phyloP scores from a whole-genome alignment of 2,113 vertebrate genomes.

The Ursus arctos region DNA sequence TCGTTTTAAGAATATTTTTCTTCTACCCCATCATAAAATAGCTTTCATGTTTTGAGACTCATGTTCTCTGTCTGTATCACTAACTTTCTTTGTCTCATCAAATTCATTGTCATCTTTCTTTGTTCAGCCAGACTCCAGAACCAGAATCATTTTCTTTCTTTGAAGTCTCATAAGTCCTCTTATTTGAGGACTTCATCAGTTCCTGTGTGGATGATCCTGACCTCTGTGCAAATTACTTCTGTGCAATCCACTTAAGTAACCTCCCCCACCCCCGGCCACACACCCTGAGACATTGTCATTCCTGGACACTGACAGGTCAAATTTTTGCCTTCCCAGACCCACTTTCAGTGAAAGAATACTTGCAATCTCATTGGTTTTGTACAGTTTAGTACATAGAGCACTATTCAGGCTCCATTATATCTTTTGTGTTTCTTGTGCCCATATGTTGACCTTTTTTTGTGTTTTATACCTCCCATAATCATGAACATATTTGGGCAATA shows the following conservation, averaged over 20 bases:
- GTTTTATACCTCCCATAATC: not conserved
- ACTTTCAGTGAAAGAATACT: not conserved
- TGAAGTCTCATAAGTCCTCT: not conserved
- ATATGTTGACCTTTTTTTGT: not conserved
- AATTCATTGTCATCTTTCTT: not conserved
- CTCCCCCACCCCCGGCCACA: not conserved
- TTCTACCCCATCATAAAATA: not conserved
- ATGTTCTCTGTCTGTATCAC: not conserved
- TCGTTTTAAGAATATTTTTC: not conserved
- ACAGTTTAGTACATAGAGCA: not conserved
- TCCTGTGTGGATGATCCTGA: not conserved
- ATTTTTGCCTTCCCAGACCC: not conserved
- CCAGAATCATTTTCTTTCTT: not conserved
- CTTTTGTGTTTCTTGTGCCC: not conserved
- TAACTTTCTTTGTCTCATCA: not conserved
- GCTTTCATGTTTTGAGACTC: not conserved
- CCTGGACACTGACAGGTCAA: not conserved
- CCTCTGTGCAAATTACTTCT: not conserved
- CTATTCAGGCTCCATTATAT: not conserved
- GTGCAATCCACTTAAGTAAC: not conserved
- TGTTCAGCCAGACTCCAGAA: not conserved
- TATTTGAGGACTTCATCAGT: not conserved
- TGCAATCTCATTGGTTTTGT: not conserved
- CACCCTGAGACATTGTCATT: not conserved
- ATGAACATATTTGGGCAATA: not conserved